phyloP scores from a whole-genome alignment of 2,797 vertebrate genomes.

The Calcarius lapponicus region DNA sequence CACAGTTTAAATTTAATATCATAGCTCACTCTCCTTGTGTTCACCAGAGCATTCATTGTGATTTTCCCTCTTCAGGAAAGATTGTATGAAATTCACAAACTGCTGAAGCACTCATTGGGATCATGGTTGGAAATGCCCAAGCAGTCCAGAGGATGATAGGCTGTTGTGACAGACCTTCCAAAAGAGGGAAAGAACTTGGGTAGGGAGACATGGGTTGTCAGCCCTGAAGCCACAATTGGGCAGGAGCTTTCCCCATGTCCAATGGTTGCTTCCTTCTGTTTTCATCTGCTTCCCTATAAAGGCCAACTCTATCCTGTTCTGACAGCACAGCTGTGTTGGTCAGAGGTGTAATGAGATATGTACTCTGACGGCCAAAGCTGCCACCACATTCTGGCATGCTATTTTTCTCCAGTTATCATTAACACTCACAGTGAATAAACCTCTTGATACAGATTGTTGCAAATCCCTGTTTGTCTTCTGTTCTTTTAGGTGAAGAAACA shows the following conservation, averaged over 20 bases:
- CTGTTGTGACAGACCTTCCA: background rate
- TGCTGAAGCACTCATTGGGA: background rate
- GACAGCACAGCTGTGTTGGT: slow-evolving; percentile 53
- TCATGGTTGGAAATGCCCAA: background rate
- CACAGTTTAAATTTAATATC: slow-evolving; percentile 3
- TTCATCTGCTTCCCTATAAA: background rate
- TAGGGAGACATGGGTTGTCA: background rate
- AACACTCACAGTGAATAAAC: slow-evolving; percentile 47
- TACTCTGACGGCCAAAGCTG: slow-evolving; percentile 49
- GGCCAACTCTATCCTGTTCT: background rate
- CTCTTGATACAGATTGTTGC: slow-evolving; percentile 17
- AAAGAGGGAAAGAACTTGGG: background rate
- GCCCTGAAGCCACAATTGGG: rapidly evolving
- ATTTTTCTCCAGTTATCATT: slow-evolving; percentile 50
- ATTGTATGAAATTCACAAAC: background rate
- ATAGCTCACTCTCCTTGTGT: background rate
- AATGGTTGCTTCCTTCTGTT: background rate
- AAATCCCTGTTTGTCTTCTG: slow-evolving; percentile 46
- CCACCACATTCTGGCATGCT: slow-evolving; percentile 33
- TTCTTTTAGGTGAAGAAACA: slow-evolving; percentile 42
- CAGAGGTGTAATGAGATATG: slow-evolving; percentile 45
- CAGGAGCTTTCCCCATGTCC: background rate
- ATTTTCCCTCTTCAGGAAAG: background rate
- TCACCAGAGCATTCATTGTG: background rate
- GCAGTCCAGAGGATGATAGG: background rate